Evolutionary conservation across 2,888 invertebrate species (phyloP).

Genomic region (Flexamia atlantica): DNA sequence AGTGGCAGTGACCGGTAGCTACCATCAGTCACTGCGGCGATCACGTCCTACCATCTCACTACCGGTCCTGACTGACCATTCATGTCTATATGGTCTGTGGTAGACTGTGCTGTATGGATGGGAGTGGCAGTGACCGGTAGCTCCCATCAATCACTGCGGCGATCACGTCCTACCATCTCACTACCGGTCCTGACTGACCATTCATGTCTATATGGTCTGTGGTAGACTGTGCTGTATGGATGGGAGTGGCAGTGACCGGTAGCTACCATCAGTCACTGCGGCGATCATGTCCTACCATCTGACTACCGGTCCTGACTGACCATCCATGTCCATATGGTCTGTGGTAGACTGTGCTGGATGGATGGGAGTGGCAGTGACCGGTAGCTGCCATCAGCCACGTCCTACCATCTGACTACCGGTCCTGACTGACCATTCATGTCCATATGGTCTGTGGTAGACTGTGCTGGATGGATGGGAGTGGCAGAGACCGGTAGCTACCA

Average conservation of each 20-base stretch:
- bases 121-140: slow-evolving; percentile 21
- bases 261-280: slow-evolving; percentile 13
- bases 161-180: slow-evolving; percentile 26
- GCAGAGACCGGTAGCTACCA: slow-evolving; percentile 8
- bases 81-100: slow-evolving; percentile 11
- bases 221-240: background rate
- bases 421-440: slow-evolving; percentile 7
- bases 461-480: background rate
- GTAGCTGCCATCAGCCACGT: slow-evolving; percentile 18
- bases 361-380: slow-evolving; percentile 12
- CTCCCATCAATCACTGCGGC: slow-evolving; percentile 1
- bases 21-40: slow-evolving; percentile 13
- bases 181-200: slow-evolving; percentile 18
- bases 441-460: slow-evolving; percentile 17
- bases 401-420: slow-evolving; percentile 31
- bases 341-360: background rate
- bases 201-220: slow-evolving; percentile 3
- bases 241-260: slow-evolving; percentile 15
- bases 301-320: slow-evolving; percentile 22
- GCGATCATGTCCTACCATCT: slow-evolving; percentile 25
- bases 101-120: background rate
- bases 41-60: slow-evolving; percentile 28
- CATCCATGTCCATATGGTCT: slow-evolving; percentile 1
- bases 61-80: slow-evolving; percentile 20
- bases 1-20: slow-evolving; percentile 22